These are phyloP conservation scores for Agrotis exclamationis DNA, from an alignment of 2,888 invertebrate genomes.

Conservation along the genomic window DNA sequence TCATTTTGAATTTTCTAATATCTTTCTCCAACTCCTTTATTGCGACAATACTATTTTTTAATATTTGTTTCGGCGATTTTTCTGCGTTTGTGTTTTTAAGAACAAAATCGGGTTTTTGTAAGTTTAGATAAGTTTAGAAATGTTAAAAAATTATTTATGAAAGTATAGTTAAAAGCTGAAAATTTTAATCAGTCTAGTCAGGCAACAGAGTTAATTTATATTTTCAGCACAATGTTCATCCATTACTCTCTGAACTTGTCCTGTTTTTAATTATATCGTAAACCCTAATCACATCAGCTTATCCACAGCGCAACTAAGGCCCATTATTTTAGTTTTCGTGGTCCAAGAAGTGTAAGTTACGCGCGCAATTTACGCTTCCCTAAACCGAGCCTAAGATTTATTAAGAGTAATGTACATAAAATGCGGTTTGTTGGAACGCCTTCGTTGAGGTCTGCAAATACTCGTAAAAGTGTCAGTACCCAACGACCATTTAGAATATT, in stretches of 20 bases:
- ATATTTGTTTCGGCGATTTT: background rate
- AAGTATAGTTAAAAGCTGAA: background rate
- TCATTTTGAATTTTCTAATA: slow-evolving; percentile 40
- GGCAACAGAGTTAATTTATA: background rate
- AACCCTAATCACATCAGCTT: slow-evolving; percentile 10
- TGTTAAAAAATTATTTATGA: background rate
- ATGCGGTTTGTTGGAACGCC: slow-evolving; percentile 50
- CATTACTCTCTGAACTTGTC: background rate
- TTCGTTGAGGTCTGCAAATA: slow-evolving; percentile 50
- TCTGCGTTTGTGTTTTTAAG: background rate
- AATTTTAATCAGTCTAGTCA: background rate
- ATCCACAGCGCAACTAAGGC: slow-evolving; percentile 5
- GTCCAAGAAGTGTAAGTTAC: slow-evolving; percentile 45
- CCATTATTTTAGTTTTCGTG: slow-evolving; percentile 39
- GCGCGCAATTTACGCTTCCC: slow-evolving; percentile 47
- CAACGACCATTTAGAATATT: slow-evolving; percentile 57
- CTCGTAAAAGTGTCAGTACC: slow-evolving; percentile 61
- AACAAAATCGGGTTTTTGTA: background rate
- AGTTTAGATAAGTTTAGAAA: background rate
- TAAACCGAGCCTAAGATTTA: slow-evolving; percentile 59
- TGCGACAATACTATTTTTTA: background rate
- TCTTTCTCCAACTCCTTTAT: slow-evolving; percentile 6
- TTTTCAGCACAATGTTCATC: background rate
- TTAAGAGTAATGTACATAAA: slow-evolving; percentile 59
- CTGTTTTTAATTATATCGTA: background rate